Percentiles rank a stretch among this genome's conserved stretches.
Conservation (phyloP, 2,888 invertebrate genomes). For the Himalopsyche tibetana region DNA sequence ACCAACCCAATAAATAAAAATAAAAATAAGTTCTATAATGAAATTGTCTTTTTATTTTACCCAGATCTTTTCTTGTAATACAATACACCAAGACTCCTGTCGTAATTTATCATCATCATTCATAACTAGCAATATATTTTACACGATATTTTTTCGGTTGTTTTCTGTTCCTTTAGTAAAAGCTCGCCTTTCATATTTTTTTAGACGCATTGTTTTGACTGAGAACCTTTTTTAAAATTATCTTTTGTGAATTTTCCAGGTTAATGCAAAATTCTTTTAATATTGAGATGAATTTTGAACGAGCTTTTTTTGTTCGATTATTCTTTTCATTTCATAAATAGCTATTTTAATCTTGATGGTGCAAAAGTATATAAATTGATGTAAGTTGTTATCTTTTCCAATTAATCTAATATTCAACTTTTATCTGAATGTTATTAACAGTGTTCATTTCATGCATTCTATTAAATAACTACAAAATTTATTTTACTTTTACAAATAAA, state of each 20-base stretch:
- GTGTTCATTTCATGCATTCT: too few relatives aligned
- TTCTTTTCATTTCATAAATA: slow-evolving; percentile 7
- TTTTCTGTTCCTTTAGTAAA: not conserved
- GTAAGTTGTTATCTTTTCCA: slow-evolving; percentile 2
- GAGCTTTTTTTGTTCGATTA: not conserved
- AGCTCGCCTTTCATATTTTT: not conserved
- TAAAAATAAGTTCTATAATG: too few relatives aligned
- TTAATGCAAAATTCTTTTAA: slow-evolving; percentile 9
- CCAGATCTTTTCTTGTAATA: not conserved
- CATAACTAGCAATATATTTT: not conserved
- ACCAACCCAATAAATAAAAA: too few relatives aligned
- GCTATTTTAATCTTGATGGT: not conserved
- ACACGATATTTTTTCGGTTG: not conserved
- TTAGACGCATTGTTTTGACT: slow-evolving; percentile 1
- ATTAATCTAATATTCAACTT: not conserved
- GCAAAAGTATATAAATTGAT: not conserved
- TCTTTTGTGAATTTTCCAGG: slow-evolving; percentile 26
- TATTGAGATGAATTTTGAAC: slow-evolving; percentile 5
- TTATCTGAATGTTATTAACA: too few relatives aligned
- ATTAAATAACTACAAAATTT: too few relatives aligned
- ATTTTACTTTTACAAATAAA: too few relatives aligned
- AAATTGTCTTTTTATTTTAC: not conserved
- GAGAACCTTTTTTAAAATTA: slow-evolving; percentile 4
- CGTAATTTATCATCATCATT: slow-evolving; percentile 26
- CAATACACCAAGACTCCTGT: slow-evolving; percentile 16